Base-by-base conservation (phyloP, 2,113 vertebrate species). In the Egretta garzetta region DNA sequence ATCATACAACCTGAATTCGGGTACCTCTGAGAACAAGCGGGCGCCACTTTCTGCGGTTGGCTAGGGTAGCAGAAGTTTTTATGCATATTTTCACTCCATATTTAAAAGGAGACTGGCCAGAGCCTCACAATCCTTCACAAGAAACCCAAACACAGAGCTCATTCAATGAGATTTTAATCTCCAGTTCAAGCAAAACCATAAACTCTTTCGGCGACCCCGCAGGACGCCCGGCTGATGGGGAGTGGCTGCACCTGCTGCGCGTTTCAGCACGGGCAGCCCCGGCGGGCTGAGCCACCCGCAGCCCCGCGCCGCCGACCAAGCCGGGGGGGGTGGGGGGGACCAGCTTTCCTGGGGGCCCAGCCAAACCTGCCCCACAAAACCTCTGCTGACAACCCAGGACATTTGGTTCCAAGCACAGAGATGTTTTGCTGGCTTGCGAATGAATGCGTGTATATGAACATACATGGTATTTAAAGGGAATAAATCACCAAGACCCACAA, bases 361-460 rank as follows among this genome's bases (percentile, higher is more conserved):
- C 56, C 56, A 81, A 95, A 67, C 10, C 64, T 53, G 20, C 23
- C 4, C 32, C 45, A 18, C 50, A 49, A 56, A 71, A 30, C 11
- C 37, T 19, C 49, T 3, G 2, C 47, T 43, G 75, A 74, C 52
- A 87, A 6, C 16, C 24, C 30, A 5, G 0, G 75, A 23, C 6
- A 3, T 17, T 55, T 1, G 1, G 5, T 72, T 80, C 64, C 28
- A 28, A 53, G n/a, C 0, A 0, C 14, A 17, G 35, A 28, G 39
- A 70, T 13, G 1, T 32, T 87, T 58, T 53, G 11, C 53, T 79
- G 72, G 49, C 56, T 71, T 8, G 4, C 32, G 15, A 58, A 55
- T 0, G 18, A 58, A 55, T 0, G 18, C 0, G 0, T 0, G 1
- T 2, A 1, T 7, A 23, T 2, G 35, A 83, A 10, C 22, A 4